Evolutionary conservation across 2,888 invertebrate genomes (phyloP).

Genomic region (Hesperia comma): DNA sequence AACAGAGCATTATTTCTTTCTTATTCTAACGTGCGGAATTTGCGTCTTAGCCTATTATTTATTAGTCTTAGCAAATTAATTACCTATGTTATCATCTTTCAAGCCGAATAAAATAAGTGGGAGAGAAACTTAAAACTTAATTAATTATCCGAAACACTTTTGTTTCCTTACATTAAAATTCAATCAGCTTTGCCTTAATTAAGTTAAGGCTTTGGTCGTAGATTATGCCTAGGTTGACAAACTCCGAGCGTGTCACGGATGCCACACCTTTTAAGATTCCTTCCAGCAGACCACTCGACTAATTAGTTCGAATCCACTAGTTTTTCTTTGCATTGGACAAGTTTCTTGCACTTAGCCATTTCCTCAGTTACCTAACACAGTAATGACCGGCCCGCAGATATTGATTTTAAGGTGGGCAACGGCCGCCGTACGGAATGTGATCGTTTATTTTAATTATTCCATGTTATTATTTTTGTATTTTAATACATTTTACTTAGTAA

Average conservation of each 20-base stretch:
- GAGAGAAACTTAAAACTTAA: no score
- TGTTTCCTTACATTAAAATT: no score
- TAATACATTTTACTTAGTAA: no score
- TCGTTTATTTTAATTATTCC: constrained; percentile 12
- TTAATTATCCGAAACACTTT: no score
- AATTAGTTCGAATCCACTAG: constrained; percentile 20
- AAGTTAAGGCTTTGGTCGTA: neutral
- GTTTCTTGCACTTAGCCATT: constrained; percentile 27
- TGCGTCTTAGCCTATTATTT: no score
- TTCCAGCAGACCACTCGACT: neutral
- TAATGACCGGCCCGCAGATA: constrained; percentile 11
- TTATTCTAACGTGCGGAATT: no score
- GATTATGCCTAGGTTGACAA: neutral
- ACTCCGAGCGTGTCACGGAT: constrained; percentile 12
- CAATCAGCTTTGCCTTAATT: neutral
- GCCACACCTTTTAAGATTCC: constrained; percentile 26
- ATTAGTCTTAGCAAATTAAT: no score
- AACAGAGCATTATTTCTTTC: no score
- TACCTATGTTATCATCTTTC: no score
- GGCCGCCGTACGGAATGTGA: constrained; percentile 5
- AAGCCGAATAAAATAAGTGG: no score
- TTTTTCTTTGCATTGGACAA: constrained; percentile 21
- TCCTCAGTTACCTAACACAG: constrained; percentile 15
- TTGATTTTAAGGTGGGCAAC: constrained; percentile 19
- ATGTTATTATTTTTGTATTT: neutral